Base-by-base conservation (phyloP, 2,888 invertebrate species). In the Aricia artaxerxes region DNA sequence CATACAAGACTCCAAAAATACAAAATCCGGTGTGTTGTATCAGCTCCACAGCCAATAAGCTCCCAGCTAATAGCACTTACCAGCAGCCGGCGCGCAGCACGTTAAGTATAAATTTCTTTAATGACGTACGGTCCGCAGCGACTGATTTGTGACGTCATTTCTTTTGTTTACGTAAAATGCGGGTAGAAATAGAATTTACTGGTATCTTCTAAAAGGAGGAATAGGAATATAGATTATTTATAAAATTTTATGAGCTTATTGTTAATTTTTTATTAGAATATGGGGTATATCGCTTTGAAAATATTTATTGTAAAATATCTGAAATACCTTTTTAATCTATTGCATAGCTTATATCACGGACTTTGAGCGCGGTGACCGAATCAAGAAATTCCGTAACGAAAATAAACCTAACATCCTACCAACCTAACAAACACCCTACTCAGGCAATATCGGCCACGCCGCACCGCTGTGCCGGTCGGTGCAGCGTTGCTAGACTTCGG, bases 51-150 rank as follows among this genome's bases (percentile, higher is more conserved):
- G 40, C 57, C 73, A 73, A 78, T 78, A 77, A 49, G 60, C 69
- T 57, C 77, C 77, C 76, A 40, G 77, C 83, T 88, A 87, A 90
- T 87, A 85, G 87, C 85, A 88, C 89, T 89, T 87, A 86, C 85
- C 85, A 84, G 85, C 88, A 87, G 87, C 87, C 88, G 85, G 86
- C 84, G 85, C 84, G 85, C 84, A 85, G 83, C 81, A 80, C 81
- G 82, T 82, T 78, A 88, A 89, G 87, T 88, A 89, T 89, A 89
- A 90, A 91, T 90, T 88, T 86, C 82, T 86, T 87, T 90, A 89
- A 89, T 88, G 88, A 88, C 87, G 85, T 85, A 82, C 83, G 83
- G 82, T 82, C 83, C 82, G 84, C 79, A 79, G 57, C 57, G 11
- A 57, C 69, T 35, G 69, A 69, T 69, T 69, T 69, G 69, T 69